These are phyloP conservation scores for Psittacus erithacus DNA, from an alignment of 2,113 vertebrate species.

Conservation along the genomic window DNA sequence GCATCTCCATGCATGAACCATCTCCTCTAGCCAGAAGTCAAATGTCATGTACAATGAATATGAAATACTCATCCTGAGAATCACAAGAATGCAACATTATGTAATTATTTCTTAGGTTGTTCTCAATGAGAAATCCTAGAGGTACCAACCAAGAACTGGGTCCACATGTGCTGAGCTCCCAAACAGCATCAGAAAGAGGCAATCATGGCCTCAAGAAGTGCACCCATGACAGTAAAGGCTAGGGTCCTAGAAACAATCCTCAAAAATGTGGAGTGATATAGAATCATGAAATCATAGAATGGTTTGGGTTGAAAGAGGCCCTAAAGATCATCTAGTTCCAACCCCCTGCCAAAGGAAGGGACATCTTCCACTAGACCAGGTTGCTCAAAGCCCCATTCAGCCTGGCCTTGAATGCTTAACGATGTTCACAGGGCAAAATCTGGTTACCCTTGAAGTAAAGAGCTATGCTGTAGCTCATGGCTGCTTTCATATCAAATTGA, in stretches of 20 bases:
- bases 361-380: not conserved
- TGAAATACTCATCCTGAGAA: not conserved
- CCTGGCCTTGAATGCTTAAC: not conserved
- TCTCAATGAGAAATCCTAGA: not conserved
- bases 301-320: not conserved
- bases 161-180: not conserved
- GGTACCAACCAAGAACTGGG: not conserved
- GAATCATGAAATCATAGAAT: not conserved
- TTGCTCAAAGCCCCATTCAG: not conserved
- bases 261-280: not conserved
- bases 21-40: not conserved
- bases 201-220: not conserved
- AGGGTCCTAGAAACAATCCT: not conserved
- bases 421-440: not conserved
- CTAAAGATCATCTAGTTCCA: not conserved
- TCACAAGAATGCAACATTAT: not conserved
- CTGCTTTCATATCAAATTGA: not conserved
- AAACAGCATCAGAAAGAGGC: not conserved
- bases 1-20: not conserved
- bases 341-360: not conserved
- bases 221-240: not conserved
- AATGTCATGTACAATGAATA: not conserved
- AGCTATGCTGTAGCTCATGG: not conserved
- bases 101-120: not conserved
- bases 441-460: not conserved